A percentile compares a stretch with the other conserved stretches of the same genome.
These are phyloP conservation scores for Drosophila nasuta DNA, from an alignment of 1,140 invertebrate species.

Conservation along the genomic window DNA sequence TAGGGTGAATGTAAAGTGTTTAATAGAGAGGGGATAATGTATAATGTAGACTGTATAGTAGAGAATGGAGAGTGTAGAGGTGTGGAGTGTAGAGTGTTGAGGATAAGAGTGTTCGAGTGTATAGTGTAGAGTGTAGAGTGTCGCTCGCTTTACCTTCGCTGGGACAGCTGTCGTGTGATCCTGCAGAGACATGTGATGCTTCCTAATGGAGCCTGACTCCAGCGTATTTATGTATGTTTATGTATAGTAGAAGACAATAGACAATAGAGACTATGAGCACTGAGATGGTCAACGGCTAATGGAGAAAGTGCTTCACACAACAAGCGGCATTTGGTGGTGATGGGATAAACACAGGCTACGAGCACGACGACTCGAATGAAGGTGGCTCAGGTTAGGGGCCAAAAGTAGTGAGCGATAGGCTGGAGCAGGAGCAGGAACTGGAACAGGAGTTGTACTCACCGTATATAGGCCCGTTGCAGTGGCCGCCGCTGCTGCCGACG, in stretches of 20 bases:
- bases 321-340: too few relatives aligned
- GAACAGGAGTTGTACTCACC: slow-evolving; percentile 81
- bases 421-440: too few relatives aligned
- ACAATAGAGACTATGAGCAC: neutral
- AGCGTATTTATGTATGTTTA: neutral
- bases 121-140: neutral
- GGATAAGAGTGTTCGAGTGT: neutral
- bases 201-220: slow-evolving; percentile 11
- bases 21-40: too few relatives aligned
- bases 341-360: too few relatives aligned
- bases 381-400: too few relatives aligned
- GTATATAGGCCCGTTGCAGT: slow-evolving; percentile 85
- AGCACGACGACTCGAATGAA: neutral
- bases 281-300: too few relatives aligned
- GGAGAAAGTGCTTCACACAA: too few relatives aligned
- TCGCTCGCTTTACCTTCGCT: slow-evolving; percentile 12
- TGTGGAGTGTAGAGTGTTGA: too few relatives aligned
- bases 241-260: neutral
- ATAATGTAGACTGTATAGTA: too few relatives aligned
- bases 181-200: slow-evolving; percentile 4
- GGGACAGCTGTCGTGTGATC: slow-evolving; percentile 1
- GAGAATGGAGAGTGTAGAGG: too few relatives aligned
- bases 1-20: too few relatives aligned
- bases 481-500: slow-evolving; percentile 86
- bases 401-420: too few relatives aligned